These are phyloP conservation scores for Holcopasites calliopsidis DNA, from an alignment of 1,140 invertebrate genomes.

Conservation along the genomic window DNA sequence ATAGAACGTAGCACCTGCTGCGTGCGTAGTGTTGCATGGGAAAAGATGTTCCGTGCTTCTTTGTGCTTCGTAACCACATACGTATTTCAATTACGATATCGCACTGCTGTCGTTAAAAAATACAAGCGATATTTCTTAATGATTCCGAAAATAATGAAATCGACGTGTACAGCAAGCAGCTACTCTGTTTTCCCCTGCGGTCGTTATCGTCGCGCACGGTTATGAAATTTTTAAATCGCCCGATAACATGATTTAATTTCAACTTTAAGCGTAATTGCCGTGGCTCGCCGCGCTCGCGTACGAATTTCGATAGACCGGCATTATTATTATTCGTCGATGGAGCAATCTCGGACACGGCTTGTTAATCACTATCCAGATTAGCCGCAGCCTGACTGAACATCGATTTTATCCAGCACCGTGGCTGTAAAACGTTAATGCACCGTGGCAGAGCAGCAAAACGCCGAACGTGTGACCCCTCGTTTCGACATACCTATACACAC, in stretches of 20 bases:
- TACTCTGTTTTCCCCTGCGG: neutral
- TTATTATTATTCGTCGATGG: conserved; percentile 10
- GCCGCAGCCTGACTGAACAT: conserved; percentile 6
- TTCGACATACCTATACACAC: too few relatives aligned
- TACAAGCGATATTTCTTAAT: too few relatives aligned
- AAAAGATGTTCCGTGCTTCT: conserved; percentile 49
- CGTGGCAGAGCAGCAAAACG: conserved; percentile 5
- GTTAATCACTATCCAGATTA: conserved; percentile 25
- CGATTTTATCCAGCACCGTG: conserved; percentile 22
- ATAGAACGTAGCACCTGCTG: neutral
- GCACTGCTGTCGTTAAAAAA: neutral
- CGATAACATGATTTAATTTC: neutral
- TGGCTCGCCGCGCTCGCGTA: neutral
- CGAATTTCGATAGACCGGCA: conserved; percentile 8
- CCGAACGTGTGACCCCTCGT: neutral
- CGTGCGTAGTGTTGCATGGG: conserved; percentile 46
- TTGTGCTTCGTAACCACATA: conserved; percentile 44
- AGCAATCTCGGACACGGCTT: conserved; percentile 25
- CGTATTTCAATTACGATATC: neutral
- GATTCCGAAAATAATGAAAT: too few relatives aligned
- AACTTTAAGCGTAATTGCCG: neutral
- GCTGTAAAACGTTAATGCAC: conserved; percentile 24
- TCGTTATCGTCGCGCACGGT: neutral
- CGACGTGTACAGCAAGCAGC: too few relatives aligned
- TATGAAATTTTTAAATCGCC: neutral